These are phyloP conservation scores for Cordilura impudica DNA, from an alignment of 2,888 invertebrate species.

Conservation along the genomic window DNA sequence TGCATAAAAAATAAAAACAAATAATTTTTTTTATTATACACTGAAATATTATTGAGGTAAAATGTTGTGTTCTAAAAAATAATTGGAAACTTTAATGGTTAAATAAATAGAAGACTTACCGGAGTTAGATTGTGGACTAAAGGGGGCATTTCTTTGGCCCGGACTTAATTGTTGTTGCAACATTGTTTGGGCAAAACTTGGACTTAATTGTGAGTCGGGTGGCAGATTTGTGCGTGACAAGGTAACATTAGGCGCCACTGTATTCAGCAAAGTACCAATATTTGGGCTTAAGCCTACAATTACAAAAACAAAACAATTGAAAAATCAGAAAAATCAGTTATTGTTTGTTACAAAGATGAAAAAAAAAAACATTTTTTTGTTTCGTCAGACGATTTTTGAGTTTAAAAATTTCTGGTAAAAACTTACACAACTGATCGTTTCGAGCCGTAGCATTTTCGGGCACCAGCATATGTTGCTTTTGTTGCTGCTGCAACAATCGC, in stretches of 20 bases:
- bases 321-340: not conserved
- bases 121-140: constrained; percentile 76
- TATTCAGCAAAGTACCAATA: constrained; percentile 90
- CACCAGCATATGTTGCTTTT: constrained; percentile 88
- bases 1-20: not conserved
- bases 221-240: constrained; percentile 84
- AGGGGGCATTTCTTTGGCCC: constrained; percentile 77
- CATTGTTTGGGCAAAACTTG: constrained; percentile 80
- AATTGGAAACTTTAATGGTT: no score
- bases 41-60: no score
- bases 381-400: no score
- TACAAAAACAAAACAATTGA: not conserved
- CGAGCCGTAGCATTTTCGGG: constrained; percentile 86
- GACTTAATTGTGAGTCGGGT: constrained; percentile 82
- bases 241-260: constrained; percentile 91
- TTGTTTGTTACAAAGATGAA: no score
- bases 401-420: no score
- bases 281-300: constrained; percentile 79
- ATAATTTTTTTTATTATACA: not conserved
- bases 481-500: constrained; percentile 87
- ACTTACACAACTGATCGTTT: constrained; percentile 73
- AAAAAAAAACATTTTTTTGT: no score
- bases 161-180: constrained; percentile 78
- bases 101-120: no score
- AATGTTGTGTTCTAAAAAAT: no score